These are phyloP conservation scores for Mormyrus hasselquistii DNA, from an alignment of 2,797 vertebrate genomes.

Conservation along the genomic window DNA sequence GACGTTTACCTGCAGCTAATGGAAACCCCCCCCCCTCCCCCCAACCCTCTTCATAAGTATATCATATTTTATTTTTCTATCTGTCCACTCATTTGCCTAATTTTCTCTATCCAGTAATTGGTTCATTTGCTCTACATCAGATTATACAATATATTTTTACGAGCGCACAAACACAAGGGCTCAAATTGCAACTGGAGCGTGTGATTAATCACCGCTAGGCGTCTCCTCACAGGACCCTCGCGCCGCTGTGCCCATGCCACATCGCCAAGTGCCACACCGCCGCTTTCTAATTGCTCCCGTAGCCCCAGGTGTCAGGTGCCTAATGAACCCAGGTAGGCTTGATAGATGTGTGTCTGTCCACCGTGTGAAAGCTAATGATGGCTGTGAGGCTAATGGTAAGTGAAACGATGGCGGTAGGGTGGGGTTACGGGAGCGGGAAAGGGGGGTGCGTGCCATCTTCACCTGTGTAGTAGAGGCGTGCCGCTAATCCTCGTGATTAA, in stretches of 20 bases:
- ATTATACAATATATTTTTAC: neutral
- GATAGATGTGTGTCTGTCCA: slow-evolving; percentile 47
- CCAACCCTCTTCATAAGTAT: neutral
- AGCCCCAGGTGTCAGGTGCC: slow-evolving; percentile 53
- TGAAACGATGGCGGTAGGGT: slow-evolving; percentile 29
- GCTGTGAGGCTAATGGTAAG: slow-evolving; percentile 38
- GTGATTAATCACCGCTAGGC: slow-evolving; percentile 29
- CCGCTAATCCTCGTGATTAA: slow-evolving; percentile 14
- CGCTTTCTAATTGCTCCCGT: slow-evolving; percentile 54
- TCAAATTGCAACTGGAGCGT: slow-evolving; percentile 10
- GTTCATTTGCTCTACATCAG: neutral
- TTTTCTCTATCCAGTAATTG: neutral
- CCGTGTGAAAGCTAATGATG: slow-evolving; percentile 32
- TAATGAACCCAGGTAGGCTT: slow-evolving; percentile 59
- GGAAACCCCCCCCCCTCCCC: neutral
- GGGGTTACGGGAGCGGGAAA: neutral
- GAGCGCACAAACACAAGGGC: neutral
- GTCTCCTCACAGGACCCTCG: slow-evolving; percentile 2
- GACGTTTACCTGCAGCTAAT: neutral
- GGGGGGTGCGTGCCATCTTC: slow-evolving; percentile 3
- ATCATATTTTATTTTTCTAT: neutral
- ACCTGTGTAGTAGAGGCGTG: neutral
- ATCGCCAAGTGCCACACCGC: slow-evolving; percentile 44
- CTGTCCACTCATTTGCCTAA: neutral
- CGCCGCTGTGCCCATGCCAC: slow-evolving; percentile 45